A percentile compares a stretch with the other conserved stretches of the same genome.
phyloP scores from a whole-genome alignment of 2,797 vertebrate species.

The Crax fasciolata region DNA sequence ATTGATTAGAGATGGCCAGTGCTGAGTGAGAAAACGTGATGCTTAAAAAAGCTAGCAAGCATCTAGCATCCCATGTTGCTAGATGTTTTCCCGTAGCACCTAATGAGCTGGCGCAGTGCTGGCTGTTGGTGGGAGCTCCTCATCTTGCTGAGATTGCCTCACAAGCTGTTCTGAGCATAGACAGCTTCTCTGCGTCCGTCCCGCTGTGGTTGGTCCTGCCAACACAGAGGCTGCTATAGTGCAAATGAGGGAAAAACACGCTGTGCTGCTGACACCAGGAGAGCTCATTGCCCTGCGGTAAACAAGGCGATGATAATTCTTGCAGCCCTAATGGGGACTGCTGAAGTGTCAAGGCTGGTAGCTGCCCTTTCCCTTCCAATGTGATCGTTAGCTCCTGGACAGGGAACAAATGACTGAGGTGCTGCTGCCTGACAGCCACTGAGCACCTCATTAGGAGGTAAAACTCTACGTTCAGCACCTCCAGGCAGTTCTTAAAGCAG shows the following conservation, averaged over 20 bases:
- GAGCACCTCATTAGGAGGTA: constrained; percentile 32
- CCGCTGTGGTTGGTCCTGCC: not conserved
- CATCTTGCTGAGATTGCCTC: not conserved
- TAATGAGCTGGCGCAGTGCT: not conserved
- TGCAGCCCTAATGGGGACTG: not conserved
- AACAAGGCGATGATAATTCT: not conserved
- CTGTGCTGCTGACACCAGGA: not conserved
- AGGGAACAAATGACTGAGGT: constrained; percentile 16
- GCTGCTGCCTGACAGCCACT: not conserved
- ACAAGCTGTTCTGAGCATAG: not conserved
- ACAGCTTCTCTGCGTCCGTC: not conserved
- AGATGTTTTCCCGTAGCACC: not conserved
- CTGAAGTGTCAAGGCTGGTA: not conserved
- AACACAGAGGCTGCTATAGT: not conserved
- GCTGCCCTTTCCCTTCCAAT: constrained; percentile 29
- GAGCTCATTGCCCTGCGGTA: not conserved
- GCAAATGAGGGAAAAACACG: not conserved
- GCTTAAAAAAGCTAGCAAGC: not conserved
- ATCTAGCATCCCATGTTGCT: not conserved
- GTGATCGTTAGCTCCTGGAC: not conserved
- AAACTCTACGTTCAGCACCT: not conserved
- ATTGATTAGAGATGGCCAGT: not conserved
- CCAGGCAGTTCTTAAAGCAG: not conserved
- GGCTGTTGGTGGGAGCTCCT: not conserved
- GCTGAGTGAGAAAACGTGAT: not conserved